A percentile compares a stretch with the other conserved stretches of the same genome.
These are phyloP conservation scores for Calonectris borealis DNA, from an alignment of 2,113 vertebrate species.

Conservation along the genomic window DNA sequence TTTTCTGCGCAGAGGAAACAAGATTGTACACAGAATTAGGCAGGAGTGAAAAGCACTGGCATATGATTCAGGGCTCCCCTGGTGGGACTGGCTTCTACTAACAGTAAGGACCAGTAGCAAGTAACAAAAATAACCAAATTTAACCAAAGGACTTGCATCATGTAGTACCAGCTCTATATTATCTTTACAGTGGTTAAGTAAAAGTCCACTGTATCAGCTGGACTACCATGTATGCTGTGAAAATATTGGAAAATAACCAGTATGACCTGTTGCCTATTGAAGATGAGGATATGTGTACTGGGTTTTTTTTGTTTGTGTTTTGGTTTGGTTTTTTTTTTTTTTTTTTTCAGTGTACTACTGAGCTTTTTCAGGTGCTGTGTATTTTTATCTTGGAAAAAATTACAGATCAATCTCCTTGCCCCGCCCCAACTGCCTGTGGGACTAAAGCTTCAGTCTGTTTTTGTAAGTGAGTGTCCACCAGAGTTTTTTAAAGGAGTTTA, in stretches of 20 bases:
- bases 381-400: background rate
- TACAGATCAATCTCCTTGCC: background rate
- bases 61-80: conserved; percentile 4
- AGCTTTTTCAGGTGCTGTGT: background rate
- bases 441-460: background rate
- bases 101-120: background rate
- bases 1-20: conserved; percentile 11
- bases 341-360: background rate
- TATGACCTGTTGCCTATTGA: background rate
- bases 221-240: background rate
- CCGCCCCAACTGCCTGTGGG: background rate
- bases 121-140: background rate
- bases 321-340: no score
- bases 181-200: background rate
- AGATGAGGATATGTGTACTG: background rate
- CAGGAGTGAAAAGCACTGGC: background rate
- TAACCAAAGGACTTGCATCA: background rate
- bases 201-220: background rate
- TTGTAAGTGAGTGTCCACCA: background rate
- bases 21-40: background rate
- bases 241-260: background rate
- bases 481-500: background rate
- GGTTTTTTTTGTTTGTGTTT: no score
- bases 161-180: background rate
- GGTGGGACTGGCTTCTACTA: background rate